Percentiles rank a stretch among this genome's conserved stretches.
These are phyloP conservation scores for Cephus nigrinus DNA, from an alignment of 2,888 invertebrate genomes.

Conservation along the genomic window DNA sequence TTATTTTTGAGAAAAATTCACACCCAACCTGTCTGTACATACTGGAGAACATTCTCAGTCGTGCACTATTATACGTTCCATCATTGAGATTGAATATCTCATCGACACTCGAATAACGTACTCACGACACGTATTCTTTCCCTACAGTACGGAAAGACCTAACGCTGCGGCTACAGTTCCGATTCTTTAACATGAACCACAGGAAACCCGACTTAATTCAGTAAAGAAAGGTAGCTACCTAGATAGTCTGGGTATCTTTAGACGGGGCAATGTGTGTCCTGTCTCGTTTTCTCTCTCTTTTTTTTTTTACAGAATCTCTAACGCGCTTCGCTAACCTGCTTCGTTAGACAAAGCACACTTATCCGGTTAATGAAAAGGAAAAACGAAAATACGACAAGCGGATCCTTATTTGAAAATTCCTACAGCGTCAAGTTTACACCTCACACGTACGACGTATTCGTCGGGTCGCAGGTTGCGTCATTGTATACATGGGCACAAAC, in stretches of 20 bases:
- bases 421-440: background rate
- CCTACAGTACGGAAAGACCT: conserved; percentile 95
- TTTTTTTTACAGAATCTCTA: conserved; percentile 11
- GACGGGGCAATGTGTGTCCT: background rate
- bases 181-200: conserved; percentile 94
- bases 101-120: conserved; percentile 29
- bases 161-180: conserved; percentile 94
- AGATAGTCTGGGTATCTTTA: background rate
- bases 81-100: background rate
- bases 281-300: background rate
- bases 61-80: background rate
- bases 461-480: background rate
- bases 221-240: conserved; percentile 72
- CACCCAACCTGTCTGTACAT: background rate
- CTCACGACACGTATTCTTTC: conserved; percentile 68
- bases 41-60: background rate
- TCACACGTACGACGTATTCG: background rate
- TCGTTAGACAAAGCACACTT: background rate
- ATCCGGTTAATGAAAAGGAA: background rate
- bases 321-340: conserved; percentile 23
- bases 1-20: background rate
- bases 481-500: background rate
- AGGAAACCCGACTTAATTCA: conserved; percentile 89
- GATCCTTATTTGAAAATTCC: background rate
- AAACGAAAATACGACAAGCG: background rate